Evolutionary conservation across 2,113 vertebrate genomes (phyloP), one percentile per base, ranked within the genome.

Genomic region (Phocoena sinus): DNA sequence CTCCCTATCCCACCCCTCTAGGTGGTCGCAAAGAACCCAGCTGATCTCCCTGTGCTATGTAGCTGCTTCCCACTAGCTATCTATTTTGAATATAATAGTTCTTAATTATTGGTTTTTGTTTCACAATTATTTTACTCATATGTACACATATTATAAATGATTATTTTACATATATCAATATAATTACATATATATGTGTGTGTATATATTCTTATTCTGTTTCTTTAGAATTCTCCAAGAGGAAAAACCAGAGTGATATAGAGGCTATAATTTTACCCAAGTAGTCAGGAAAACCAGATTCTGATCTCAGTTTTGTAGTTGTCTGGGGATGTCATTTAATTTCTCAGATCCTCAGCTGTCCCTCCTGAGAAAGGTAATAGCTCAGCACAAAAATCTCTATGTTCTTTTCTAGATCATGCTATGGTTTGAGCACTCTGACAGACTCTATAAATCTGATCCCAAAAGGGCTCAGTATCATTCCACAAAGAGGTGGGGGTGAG

Each of bases 221-320:
- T 94, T 96, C 47, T 58, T 86, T 87, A 79, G 50, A 95, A 92
- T 94, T 41, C 6, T 81, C 58, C 50, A 53, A 80, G 47, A 96
- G 28, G 21, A 60, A 63, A 36, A 83, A 50, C 5, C 23, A 89
- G n/a, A 91, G 70, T 47, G 28, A 74, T 92, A 65, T 2, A 79
- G 62, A 60, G 31, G 31, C 23, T 73, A 28, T 71, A 73, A 79
- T 91, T 91, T 86, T 93, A 95, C 56, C 23, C 44, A 90, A 83
- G 3, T 8, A 67, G 17, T 65, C 10, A 88, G 68, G 36, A 65
- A 95, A 93, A 87, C 14, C 44, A 92, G 33, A 4, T 41, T 56
- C 68, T 76, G 38, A 3, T 70, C 82, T 84, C 21, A 67, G 33
- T 79, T 90, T 95, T 82, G 18, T 91, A 84, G 21, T n/a, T 67